Evolutionary conservation across 2,888 invertebrate genomes (phyloP).

Genomic region (Corythucha ciliata): DNA sequence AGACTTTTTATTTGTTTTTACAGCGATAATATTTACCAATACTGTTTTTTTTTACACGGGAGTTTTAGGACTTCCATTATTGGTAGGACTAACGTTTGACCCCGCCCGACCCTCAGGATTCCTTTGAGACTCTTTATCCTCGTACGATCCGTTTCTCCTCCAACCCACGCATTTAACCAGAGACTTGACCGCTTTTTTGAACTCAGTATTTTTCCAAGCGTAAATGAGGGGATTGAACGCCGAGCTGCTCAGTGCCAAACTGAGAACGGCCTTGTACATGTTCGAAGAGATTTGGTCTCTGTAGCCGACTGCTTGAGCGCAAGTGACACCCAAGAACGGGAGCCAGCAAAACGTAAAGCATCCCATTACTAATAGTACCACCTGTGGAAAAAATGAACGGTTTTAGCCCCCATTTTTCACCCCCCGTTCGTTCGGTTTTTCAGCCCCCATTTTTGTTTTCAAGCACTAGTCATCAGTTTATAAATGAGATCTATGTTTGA

Average conservation of each 20-base stretch:
- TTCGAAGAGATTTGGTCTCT: slow-evolving; percentile 37
- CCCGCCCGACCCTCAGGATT: too few relatives aligned
- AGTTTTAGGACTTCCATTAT: too few relatives aligned
- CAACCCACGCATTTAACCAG: slow-evolving; percentile 24
- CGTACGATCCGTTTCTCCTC: too few relatives aligned
- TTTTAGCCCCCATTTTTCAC: slow-evolving; percentile 2
- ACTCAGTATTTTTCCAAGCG: slow-evolving; percentile 74
- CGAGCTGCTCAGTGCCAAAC: slow-evolving; percentile 68
- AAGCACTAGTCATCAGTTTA: neutral
- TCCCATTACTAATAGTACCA: slow-evolving; percentile 65
- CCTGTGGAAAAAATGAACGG: slow-evolving; percentile 46
- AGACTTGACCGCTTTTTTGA: slow-evolving; percentile 56
- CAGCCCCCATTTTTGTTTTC: neutral
- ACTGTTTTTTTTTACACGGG: too few relatives aligned
- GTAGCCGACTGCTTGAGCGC: slow-evolving; percentile 47
- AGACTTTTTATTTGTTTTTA: too few relatives aligned
- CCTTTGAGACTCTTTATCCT: too few relatives aligned
- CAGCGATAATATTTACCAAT: too few relatives aligned
- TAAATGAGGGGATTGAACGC: slow-evolving; percentile 74
- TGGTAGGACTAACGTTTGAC: too few relatives aligned
- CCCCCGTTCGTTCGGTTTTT: too few relatives aligned
- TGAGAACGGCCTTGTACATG: slow-evolving; percentile 55
- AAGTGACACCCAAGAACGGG: slow-evolving; percentile 60
- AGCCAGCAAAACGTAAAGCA: slow-evolving; percentile 75
- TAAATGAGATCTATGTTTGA: neutral